phyloP scores from a whole-genome alignment of 2,113 vertebrate species.

The Melozone crissalis region DNA sequence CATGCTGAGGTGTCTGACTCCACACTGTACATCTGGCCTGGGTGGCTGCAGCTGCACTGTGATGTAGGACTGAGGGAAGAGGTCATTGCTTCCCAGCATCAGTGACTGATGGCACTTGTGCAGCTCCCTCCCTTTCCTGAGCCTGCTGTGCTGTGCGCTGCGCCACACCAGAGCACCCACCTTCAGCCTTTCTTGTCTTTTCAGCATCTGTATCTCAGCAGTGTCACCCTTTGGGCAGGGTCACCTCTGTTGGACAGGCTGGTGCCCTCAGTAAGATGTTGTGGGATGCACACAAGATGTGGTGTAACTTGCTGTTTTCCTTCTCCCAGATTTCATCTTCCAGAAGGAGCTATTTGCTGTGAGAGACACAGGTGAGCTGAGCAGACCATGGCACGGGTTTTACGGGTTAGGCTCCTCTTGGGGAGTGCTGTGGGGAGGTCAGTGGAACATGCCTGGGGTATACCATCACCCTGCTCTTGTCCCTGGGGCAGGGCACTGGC shows the following conservation, averaged over 20 bases:
- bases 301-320: background rate
- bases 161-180: accelerated
- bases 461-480: background rate
- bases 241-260: background rate
- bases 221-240: background rate
- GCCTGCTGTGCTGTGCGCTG: background rate
- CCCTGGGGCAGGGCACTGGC: background rate
- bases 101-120: background rate
- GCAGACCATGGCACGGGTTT: accelerated
- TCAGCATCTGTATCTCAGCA: background rate
- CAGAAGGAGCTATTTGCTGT: conserved; percentile 44
- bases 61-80: background rate
- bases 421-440: background rate
- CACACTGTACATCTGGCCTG: accelerated
- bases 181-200: background rate
- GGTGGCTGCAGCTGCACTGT: background rate
- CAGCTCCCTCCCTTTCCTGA: background rate
- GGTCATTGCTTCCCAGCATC: background rate
- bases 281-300: background rate
- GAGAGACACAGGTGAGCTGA: conserved; percentile 13
- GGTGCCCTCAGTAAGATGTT: background rate
- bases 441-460: background rate
- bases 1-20: background rate
- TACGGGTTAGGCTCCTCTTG: background rate
- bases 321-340: conserved; percentile 30